A percentile compares a stretch with the other conserved stretches of the same genome.
Evolutionary conservation across 2,113 vertebrate genomes (phyloP).

Genomic region (Urocitellus parryii): DNA sequence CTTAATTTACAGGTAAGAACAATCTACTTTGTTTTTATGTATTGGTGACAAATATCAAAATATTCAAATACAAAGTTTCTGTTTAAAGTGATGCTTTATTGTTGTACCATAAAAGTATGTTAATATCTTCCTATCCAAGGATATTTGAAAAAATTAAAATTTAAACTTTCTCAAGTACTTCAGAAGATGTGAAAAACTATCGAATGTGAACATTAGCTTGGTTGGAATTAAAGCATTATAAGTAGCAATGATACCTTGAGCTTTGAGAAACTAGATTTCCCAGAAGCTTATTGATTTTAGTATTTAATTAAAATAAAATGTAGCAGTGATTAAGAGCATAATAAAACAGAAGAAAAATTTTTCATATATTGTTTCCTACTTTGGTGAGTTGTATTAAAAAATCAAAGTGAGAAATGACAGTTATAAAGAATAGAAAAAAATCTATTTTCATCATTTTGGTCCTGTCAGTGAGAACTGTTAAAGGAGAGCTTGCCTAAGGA

Average conservation of each 20-base stretch:
- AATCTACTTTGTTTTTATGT: not conserved
- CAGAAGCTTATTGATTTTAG: constrained; percentile 58
- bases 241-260: constrained; percentile 36
- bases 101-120: not conserved
- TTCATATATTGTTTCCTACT: not conserved
- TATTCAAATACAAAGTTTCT: not conserved
- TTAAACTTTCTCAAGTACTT: not conserved
- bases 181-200: not conserved
- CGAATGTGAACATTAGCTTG: not conserved
- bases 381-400: constrained; percentile 64
- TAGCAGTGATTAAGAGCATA: constrained; percentile 68
- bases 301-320: constrained; percentile 45
- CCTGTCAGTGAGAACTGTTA: not conserved
- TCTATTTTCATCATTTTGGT: constrained; percentile 12
- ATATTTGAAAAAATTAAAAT: not conserved
- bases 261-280: constrained; percentile 56
- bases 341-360: constrained; percentile 43
- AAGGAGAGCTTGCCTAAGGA: not conserved
- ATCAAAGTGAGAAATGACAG: constrained; percentile 58
- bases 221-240: constrained; percentile 39
- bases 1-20: not conserved
- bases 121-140: not conserved
- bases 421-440: constrained; percentile 55
- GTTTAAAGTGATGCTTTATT: not conserved
- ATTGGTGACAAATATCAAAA: not conserved